A percentile compares a stretch with the other conserved stretches of the same genome.
phyloP scores from a whole-genome alignment of 2,888 invertebrate species.

The Ormyrus thymus region DNA sequence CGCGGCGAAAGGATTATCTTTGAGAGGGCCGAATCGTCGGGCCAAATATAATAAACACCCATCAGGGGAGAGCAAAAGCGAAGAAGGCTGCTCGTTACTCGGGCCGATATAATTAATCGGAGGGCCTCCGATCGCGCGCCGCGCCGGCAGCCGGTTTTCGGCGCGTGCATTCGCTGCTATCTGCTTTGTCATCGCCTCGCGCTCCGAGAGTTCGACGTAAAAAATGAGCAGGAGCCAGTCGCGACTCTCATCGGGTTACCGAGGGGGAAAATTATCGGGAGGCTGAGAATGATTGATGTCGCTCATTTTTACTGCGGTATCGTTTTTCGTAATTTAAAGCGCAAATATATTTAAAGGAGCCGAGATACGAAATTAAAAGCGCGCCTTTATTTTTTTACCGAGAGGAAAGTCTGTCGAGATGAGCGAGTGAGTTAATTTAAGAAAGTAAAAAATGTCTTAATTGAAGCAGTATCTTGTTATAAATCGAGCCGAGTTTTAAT shows the following conservation, averaged over 20 bases:
- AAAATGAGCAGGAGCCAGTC: conserved; percentile 14
- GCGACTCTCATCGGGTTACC: conserved; percentile 15
- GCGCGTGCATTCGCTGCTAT: conserved; percentile 59
- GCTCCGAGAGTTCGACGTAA: conserved; percentile 56
- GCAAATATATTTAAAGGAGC: conserved; percentile 4
- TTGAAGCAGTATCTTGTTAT: too few species aligned
- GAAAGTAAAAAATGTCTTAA: too few species aligned
- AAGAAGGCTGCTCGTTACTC: conserved; percentile 57
- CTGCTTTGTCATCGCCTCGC: conserved; percentile 69
- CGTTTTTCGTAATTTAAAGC: conserved; percentile 15
- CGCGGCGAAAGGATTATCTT: background rate
- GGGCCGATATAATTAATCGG: conserved; percentile 67
- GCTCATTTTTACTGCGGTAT: conserved; percentile 17
- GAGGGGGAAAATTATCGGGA: conserved; percentile 30
- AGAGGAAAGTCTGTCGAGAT: too few species aligned
- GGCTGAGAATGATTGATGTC: conserved; percentile 36
- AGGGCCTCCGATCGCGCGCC: conserved; percentile 52
- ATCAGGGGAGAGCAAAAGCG: background rate
- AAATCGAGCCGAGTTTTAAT: too few species aligned
- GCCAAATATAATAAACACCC: conserved; percentile 17
- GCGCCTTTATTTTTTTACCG: background rate
- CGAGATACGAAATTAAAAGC: conserved; percentile 10
- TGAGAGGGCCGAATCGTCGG: conserved; percentile 1
- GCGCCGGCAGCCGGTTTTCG: conserved; percentile 49
- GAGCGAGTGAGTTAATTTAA: background rate